A percentile compares a stretch with the other conserved stretches of the same genome.
Conservation (phyloP, 1,140 invertebrate genomes). For the Ladona fulva region DNA sequence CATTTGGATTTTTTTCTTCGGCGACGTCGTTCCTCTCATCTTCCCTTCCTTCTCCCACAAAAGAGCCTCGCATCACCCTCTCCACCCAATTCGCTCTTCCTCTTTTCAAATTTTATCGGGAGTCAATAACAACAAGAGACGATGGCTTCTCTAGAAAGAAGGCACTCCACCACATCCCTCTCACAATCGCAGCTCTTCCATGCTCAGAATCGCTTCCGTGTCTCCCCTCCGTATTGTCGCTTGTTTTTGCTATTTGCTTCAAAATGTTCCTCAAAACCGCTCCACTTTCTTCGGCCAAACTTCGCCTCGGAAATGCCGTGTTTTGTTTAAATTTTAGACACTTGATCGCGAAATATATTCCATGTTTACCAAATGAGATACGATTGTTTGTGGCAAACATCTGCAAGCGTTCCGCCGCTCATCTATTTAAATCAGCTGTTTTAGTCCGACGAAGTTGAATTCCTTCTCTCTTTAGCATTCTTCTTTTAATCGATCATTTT, state of each 20-base stretch:
- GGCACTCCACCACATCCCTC: not conserved
- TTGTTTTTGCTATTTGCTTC: not conserved
- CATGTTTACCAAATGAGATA: not conserved
- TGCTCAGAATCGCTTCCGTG: not conserved
- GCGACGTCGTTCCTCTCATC: not conserved
- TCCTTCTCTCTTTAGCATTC: no score
- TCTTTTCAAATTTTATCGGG: slow-evolving; percentile 6
- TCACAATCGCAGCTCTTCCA: not conserved
- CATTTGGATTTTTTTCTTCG: not conserved
- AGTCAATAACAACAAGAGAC: slow-evolving; percentile 3
- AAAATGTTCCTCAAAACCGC: not conserved
- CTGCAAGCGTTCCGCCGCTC: not conserved
- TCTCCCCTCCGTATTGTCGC: not conserved
- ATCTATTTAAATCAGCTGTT: no score
- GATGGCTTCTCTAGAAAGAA: not conserved
- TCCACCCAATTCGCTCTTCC: not conserved
- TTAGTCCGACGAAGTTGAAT: no score
- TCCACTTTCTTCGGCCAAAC: not conserved
- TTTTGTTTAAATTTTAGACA: not conserved
- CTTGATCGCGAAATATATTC: not conserved
- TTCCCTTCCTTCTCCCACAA: not conserved
- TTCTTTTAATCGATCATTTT: no score
- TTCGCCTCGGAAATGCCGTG: not conserved
- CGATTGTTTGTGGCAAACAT: not conserved
- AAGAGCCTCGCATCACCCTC: not conserved